Evolutionary conservation across 2,797 vertebrate genomes (phyloP).

Genomic region (Spea hammondii): DNA sequence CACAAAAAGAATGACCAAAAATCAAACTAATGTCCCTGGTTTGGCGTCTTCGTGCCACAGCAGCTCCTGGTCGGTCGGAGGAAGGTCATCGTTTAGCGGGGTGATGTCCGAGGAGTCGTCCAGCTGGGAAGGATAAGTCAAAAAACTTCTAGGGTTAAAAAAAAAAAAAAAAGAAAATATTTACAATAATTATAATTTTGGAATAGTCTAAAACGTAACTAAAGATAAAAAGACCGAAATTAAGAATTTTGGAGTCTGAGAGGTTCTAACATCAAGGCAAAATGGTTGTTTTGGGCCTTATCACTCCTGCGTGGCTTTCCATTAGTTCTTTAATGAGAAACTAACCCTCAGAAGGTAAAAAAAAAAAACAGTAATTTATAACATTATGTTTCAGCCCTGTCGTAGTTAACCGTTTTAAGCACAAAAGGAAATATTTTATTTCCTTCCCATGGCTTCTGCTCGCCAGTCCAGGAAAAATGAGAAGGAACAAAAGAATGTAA

Average conservation of each 20-base stretch:
- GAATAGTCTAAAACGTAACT: background rate
- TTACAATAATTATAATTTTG: background rate
- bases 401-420: background rate
- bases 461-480: background rate
- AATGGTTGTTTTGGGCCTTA: too few relatives aligned
- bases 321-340: too few relatives aligned
- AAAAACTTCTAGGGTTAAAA: conserved; percentile 24
- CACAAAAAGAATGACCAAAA: conserved; percentile 51
- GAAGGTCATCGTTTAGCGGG: conserved; percentile 67
- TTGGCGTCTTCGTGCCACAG: conserved; percentile 93
- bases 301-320: too few relatives aligned
- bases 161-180: background rate
- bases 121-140: conserved; percentile 62
- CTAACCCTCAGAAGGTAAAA: too few relatives aligned
- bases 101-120: conserved; percentile 63
- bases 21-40: conserved; percentile 92
- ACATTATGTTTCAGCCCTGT: background rate
- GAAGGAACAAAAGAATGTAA: background rate
- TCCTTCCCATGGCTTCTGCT: background rate
- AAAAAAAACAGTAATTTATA: too few relatives aligned
- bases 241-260: background rate
- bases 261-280: too few relatives aligned
- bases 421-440: background rate
- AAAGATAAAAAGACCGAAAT: background rate
- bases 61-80: conserved; percentile 77